Percentiles rank a stretch among this genome's conserved stretches.
phyloP scores from a whole-genome alignment of 35 echinoderm and acorn worm species.

The Acanthaster planci region DNA sequence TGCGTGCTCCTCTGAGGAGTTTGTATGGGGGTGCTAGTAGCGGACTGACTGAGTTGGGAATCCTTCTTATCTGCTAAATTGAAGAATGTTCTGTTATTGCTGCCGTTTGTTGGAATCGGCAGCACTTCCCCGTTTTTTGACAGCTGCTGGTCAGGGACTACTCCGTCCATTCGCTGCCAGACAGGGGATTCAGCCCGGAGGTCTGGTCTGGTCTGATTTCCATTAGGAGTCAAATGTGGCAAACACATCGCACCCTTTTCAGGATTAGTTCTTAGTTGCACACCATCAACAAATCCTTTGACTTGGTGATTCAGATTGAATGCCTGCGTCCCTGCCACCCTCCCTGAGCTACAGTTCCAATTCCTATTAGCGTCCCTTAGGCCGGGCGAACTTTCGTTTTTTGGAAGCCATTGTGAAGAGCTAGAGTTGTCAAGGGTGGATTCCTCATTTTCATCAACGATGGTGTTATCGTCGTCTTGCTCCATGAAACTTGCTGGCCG shows the following conservation, averaged over 20 bases:
- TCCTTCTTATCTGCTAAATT: slow-evolving; percentile 20
- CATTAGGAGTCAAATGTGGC: background rate
- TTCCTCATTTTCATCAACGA: slow-evolving; percentile 37
- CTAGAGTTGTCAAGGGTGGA: slow-evolving; percentile 25
- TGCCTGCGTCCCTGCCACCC: background rate
- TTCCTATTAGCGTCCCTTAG: slow-evolving; percentile 38
- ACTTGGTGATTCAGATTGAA: slow-evolving; percentile 27
- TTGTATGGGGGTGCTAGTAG: background rate
- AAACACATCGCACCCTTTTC: background rate
- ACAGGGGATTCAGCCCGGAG: slow-evolving; percentile 39
- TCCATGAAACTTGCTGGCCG: slow-evolving; percentile 87
- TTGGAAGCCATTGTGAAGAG: slow-evolving; percentile 45
- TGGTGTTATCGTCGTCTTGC: slow-evolving; percentile 62
- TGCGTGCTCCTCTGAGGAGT: background rate
- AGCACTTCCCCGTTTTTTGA: slow-evolving; percentile 40
- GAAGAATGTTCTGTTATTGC: slow-evolving; percentile 47
- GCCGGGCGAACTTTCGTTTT: slow-evolving; percentile 29
- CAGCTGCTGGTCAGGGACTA: slow-evolving; percentile 33
- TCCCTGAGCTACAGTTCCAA: slow-evolving; percentile 24
- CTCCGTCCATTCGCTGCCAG: slow-evolving; percentile 57
- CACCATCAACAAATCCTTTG: background rate
- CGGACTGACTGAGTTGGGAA: background rate
- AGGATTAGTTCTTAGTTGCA: slow-evolving; percentile 9
- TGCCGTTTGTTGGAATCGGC: slow-evolving; percentile 29
- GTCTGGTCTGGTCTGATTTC: slow-evolving; percentile 6